Evolutionary conservation across 2,113 vertebrate species (phyloP), one percentile per base, ranked within the genome.

Genomic region (Spheniscus mendiculus): DNA sequence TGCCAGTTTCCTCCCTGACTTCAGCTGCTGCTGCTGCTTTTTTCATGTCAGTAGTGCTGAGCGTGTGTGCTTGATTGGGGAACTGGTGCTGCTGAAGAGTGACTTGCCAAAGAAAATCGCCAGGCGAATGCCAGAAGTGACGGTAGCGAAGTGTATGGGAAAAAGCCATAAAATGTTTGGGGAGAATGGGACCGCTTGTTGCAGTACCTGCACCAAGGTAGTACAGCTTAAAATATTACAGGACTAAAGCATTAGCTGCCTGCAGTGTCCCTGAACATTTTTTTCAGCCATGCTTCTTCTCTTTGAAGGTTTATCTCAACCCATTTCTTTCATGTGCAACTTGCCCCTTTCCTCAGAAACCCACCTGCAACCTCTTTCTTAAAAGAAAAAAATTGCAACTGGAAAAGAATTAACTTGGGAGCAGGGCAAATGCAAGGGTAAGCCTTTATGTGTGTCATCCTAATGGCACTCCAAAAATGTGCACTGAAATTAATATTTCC

Each of bases 401-500:
- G 23, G 59, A 34, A 80, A 86, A 83, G 26, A 77, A 92, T 55
- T 77, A 70, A 26, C 67, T 73, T 71, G 76, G n/a, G 55, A 89
- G 47, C 62, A 65, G 47, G 38, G n/a, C 40, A 90, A 80, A 66
- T 26, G 47, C 66, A 89, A 90, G 76, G 22, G 55, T 70, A 88
- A 94, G 61, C 19, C 50, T 94, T 91, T 84, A 71, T 82, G 44
- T 79, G 55, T 89, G 73, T 95, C 95, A 96, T 59, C n/a, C n/a
- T 21, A 87, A 87, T 67, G 89, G 95, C 69, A 90, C 69, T 93
- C 94, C 65, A 97, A 92, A 95, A 96, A 97, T 95, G 90, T 52
- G 30, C 9, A 2, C 77, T 84, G 80, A 89, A 95, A 95, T 94
- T 91, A 91, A 52, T 93, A 91, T 89, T 95, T 97, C 97, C 95